Conservation (phyloP, 2,797 vertebrate genomes). For the Manis pentadactyla region DNA sequence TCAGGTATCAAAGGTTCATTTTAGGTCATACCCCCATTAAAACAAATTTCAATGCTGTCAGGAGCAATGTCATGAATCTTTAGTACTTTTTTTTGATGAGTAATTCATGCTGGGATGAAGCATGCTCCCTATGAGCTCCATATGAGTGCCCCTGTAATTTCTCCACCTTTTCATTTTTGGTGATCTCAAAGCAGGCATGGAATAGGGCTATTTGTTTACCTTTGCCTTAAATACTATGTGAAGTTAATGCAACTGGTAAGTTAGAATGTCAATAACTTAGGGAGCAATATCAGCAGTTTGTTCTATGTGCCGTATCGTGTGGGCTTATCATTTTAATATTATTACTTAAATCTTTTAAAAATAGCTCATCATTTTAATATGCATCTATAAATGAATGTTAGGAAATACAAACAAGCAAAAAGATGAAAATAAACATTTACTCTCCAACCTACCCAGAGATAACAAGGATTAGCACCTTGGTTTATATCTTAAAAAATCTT, state of each 20-base stretch:
- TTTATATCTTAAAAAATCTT: neutral
- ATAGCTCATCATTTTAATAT: neutral
- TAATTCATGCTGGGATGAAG: slow-evolving; percentile 60
- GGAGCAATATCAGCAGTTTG: slow-evolving; percentile 4
- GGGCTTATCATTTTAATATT: slow-evolving; percentile 1
- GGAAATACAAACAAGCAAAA: slow-evolving; percentile 29
- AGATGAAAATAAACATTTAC: neutral
- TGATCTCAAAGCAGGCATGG: neutral
- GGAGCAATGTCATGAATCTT: slow-evolving; percentile 76
- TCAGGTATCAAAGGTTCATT: slow-evolving; percentile 81
- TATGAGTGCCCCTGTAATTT: slow-evolving; percentile 17
- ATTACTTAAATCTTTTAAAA: neutral
- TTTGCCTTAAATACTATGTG: neutral
- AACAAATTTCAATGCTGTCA: slow-evolving; percentile 83
- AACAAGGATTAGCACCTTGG: neutral
- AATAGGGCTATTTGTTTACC: neutral
- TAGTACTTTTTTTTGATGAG: neutral
- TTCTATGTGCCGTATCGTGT: neutral
- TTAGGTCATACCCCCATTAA: slow-evolving; percentile 85
- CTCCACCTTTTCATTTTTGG: neutral
- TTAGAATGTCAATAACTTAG: neutral
- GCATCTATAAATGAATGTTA: neutral
- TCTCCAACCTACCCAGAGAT: neutral
- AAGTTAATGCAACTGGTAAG: neutral
- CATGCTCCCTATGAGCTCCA: slow-evolving; percentile 55